Evolutionary conservation across 1,140 invertebrate genomes (phyloP).

Genomic region (Drosophila serrata): DNA sequence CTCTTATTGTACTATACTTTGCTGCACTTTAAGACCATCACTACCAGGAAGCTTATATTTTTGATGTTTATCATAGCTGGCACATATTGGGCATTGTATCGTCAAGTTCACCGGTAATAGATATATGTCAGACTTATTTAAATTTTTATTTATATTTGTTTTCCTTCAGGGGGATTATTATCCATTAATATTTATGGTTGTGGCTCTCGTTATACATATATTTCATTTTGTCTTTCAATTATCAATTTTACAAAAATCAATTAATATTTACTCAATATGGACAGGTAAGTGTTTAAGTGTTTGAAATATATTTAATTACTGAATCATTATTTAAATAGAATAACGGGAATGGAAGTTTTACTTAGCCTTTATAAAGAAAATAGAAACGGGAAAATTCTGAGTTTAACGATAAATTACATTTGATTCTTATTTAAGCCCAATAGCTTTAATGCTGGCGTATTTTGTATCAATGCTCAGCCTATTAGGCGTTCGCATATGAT

Average conservation of each 20-base stretch:
- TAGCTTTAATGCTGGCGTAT: constrained; percentile 91
- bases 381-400: constrained; percentile 85
- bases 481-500: constrained; percentile 87
- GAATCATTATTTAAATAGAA: constrained; percentile 85
- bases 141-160: not conserved
- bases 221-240: constrained; percentile 49
- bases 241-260: constrained; percentile 87
- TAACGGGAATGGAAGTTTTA: constrained; percentile 88
- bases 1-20: constrained; percentile 90
- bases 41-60: constrained; percentile 93
- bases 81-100: constrained; percentile 95
- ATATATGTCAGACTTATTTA: not conserved
- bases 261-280: constrained; percentile 88
- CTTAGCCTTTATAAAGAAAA: constrained; percentile 87
- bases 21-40: constrained; percentile 92
- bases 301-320: constrained; percentile 40
- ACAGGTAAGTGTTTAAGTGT: constrained; percentile 86
- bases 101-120: constrained; percentile 87
- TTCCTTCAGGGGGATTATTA: constrained; percentile 26
- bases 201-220: constrained; percentile 47
- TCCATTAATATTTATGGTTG: constrained; percentile 30
- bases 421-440: constrained; percentile 91
- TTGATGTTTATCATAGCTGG: constrained; percentile 92
- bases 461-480: constrained; percentile 90
- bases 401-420: constrained; percentile 86